Conservation (phyloP, 2,113 vertebrate genomes). For the Chelonoidis abingdonii region DNA sequence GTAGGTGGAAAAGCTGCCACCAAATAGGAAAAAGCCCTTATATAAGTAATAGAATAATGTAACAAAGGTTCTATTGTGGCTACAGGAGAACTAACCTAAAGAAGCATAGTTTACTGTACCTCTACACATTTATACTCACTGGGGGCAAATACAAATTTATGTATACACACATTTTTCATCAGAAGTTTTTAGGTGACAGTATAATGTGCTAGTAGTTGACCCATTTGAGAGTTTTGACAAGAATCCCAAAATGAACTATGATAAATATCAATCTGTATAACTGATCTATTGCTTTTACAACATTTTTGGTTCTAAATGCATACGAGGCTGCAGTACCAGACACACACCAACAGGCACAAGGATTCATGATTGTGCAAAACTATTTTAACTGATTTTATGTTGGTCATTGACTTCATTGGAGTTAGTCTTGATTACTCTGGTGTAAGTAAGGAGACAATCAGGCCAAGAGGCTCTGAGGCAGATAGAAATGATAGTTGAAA, state of each 20-base stretch:
- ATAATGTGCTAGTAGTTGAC: neutral
- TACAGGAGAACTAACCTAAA: fast-evolving
- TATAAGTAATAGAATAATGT: neutral
- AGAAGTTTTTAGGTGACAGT: constrained; percentile 21
- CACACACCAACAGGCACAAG: neutral
- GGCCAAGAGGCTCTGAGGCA: too few relatives aligned
- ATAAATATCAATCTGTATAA: neutral
- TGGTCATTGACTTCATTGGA: too few relatives aligned
- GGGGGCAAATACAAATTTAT: neutral
- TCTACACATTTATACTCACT: constrained; percentile 39
- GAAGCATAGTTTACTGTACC: constrained; percentile 18
- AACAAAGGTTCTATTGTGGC: neutral
- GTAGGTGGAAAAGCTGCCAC: neutral
- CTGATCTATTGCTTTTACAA: fast-evolving
- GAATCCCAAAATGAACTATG: neutral
- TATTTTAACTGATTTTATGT: too few relatives aligned
- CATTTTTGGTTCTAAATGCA: neutral
- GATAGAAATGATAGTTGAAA: too few relatives aligned
- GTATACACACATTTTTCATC: constrained; percentile 13
- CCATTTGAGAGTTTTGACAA: neutral
- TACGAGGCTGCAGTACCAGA: neutral
- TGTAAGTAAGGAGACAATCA: too few relatives aligned
- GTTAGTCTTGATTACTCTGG: too few relatives aligned
- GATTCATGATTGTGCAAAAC: too few relatives aligned
- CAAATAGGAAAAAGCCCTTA: neutral